Evolutionary conservation across 2,113 vertebrate species (phyloP).

Genomic region (Cacatua alba): DNA sequence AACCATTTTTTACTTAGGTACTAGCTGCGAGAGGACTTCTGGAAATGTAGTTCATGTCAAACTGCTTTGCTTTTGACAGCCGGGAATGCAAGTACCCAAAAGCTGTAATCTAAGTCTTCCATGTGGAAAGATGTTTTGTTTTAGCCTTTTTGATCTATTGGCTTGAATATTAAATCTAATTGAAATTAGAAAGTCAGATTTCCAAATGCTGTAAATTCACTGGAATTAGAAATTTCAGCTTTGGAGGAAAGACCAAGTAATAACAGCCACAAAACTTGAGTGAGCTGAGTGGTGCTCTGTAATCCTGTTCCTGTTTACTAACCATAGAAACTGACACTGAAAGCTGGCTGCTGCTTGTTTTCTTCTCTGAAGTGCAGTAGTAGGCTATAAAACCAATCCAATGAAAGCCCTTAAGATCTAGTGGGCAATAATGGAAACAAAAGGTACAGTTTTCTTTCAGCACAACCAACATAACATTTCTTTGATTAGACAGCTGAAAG

Average conservation of each 20-base stretch:
- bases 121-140: neutral
- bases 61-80: neutral
- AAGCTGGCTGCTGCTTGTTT: neutral
- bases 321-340: neutral
- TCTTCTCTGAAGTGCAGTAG: slow-evolving; percentile 17
- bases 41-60: neutral
- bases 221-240: neutral
- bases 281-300: neutral
- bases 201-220: neutral
- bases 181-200: neutral
- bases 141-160: neutral
- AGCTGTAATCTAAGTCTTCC: neutral
- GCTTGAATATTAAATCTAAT: neutral
- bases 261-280: neutral
- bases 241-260: neutral
- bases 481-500: slow-evolving; percentile 63
- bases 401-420: slow-evolving; percentile 56
- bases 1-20: neutral
- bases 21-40: neutral
- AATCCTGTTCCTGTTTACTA: neutral
- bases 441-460: slow-evolving; percentile 54
- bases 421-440: slow-evolving; percentile 66
- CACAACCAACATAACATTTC: slow-evolving; percentile 28
- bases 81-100: neutral
- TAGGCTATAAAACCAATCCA: slow-evolving; percentile 52